Evolutionary conservation across 2,113 vertebrate genomes (phyloP).

Genomic region (Daubentonia madagascariensis): DNA sequence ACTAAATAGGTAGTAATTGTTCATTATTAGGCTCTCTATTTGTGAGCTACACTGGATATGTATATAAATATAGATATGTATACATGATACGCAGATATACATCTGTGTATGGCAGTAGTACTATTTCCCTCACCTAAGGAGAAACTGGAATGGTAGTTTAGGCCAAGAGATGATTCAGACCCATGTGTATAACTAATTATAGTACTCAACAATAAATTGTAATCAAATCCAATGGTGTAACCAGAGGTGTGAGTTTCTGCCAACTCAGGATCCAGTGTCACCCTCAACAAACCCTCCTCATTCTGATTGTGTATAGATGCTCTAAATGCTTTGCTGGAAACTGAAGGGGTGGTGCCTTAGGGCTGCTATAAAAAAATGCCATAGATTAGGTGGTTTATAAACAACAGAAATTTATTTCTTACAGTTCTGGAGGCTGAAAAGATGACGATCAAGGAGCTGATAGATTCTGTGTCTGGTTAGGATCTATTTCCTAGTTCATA

Average conservation of each 20-base stretch:
- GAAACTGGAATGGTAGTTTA: not conserved
- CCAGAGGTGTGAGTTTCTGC: slow-evolving; percentile 6
- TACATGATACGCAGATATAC: not conserved
- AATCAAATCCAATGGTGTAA: slow-evolving; percentile 2
- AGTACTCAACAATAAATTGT: slow-evolving; percentile 35
- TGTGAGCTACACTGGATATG: not conserved
- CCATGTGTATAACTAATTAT: slow-evolving; percentile 21
- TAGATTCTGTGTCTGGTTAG: not conserved
- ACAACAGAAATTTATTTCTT: not conserved
- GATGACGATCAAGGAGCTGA: not conserved
- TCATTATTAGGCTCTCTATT: not conserved
- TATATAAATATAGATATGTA: not conserved
- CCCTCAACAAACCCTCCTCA: not conserved
- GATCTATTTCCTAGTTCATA: not conserved
- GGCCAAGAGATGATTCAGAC: slow-evolving; percentile 2
- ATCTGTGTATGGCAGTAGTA: not conserved
- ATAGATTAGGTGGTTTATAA: not conserved
- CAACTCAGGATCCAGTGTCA: not conserved
- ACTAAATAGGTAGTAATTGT: not conserved
- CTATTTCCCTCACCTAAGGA: not conserved
- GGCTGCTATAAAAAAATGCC: not conserved
- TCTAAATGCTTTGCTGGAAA: not conserved
- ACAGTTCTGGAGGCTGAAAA: not conserved
- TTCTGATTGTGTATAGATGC: not conserved
- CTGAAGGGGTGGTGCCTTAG: not conserved